phyloP scores from a whole-genome alignment of 2,113 vertebrate species.

The Zosterops lateralis region DNA sequence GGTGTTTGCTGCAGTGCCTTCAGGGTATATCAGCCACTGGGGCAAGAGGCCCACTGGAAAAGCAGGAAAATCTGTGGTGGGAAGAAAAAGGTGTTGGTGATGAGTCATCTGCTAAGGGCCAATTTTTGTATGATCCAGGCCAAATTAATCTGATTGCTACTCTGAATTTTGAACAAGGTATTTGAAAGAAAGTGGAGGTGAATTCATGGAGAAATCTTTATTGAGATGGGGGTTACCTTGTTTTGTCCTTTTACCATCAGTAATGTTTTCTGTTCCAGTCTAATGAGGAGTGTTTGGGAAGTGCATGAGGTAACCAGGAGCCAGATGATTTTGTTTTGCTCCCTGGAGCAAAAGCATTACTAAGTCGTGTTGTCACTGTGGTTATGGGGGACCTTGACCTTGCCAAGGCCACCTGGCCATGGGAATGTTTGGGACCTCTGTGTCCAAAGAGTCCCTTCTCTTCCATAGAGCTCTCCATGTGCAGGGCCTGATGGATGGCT shows the following conservation, averaged over 20 bases:
- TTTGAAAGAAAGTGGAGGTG: background rate
- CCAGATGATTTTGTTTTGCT: background rate
- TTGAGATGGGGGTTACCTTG: background rate
- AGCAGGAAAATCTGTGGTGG: background rate
- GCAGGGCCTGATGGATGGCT: background rate
- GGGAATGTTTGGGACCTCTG: background rate
- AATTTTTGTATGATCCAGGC: background rate
- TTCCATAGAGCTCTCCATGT: accelerated
- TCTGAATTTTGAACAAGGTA: background rate
- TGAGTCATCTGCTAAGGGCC: background rate
- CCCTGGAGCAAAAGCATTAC: background rate
- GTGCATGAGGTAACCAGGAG: background rate
- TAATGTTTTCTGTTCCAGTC: background rate
- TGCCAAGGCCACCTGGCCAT: background rate
- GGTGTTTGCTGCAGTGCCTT: background rate
- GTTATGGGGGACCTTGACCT: background rate
- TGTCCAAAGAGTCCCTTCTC: accelerated
- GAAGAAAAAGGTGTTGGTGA: background rate
- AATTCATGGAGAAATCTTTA: background rate
- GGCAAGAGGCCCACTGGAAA: background rate
- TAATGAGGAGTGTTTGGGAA: background rate
- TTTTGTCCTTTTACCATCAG: background rate
- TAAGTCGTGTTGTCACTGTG: background rate
- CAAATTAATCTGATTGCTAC: background rate
- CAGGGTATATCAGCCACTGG: background rate